Percentiles rank a stretch among this genome's conserved stretches.
Evolutionary conservation across 1,140 invertebrate genomes (phyloP).

Genomic region (Helicoverpa zea): DNA sequence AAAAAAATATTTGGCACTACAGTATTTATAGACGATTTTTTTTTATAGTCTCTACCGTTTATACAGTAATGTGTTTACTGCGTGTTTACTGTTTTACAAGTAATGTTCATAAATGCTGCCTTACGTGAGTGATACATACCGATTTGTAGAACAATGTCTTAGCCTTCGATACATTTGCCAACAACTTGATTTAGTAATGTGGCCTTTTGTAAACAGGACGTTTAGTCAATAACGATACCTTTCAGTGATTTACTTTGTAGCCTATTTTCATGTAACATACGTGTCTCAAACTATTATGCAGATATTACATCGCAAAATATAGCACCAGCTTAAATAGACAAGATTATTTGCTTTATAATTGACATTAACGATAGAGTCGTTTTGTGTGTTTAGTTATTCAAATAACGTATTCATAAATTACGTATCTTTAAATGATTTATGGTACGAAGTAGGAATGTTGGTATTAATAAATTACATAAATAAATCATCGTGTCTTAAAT

Average conservation of each 20-base stretch:
- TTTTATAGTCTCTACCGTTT: not conserved
- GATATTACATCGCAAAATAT: no score
- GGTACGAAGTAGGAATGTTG: not conserved
- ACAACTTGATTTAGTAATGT: conserved; percentile 38
- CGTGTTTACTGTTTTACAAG: not conserved
- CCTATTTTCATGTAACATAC: not conserved
- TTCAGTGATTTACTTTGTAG: conserved; percentile 4
- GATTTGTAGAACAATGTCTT: not conserved
- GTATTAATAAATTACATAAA: not conserved
- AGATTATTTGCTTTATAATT: not conserved
- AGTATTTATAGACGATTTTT: not conserved
- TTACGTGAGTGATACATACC: not conserved
- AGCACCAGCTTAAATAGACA: not conserved
- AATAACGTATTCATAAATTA: conserved; percentile 3
- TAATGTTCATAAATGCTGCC: not conserved
- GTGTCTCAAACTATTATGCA: not conserved
- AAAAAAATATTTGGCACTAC: not conserved
- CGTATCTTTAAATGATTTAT: not conserved
- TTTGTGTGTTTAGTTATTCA: not conserved
- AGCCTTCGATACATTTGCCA: conserved; percentile 7
- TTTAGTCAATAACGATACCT: conserved; percentile 39
- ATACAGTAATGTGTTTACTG: not conserved
- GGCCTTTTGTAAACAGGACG: conserved; percentile 45
- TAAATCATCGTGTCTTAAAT: not conserved
- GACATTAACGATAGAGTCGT: not conserved